Percentiles rank a stretch among this genome's conserved stretches.
Conservation (phyloP, 2,888 invertebrate genomes). For the Yponomeuta malinellus region DNA sequence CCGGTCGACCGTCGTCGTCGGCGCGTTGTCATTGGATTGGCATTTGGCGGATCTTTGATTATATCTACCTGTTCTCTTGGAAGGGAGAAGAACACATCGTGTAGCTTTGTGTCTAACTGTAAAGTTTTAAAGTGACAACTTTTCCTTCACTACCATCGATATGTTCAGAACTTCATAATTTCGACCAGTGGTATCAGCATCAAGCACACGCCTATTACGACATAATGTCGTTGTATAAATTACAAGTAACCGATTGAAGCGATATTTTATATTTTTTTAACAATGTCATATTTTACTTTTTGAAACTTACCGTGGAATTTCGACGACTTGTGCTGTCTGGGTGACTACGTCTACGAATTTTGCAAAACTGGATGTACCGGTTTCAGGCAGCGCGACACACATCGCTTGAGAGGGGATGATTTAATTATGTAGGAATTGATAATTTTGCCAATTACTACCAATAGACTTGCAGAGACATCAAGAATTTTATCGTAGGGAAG, state of each 20-base stretch:
- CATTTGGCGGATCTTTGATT: conserved; percentile 31
- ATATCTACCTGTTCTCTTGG: conserved; percentile 39
- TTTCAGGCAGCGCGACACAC: conserved; percentile 25
- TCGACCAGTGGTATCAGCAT: no score
- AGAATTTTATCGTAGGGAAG: conserved; percentile 29
- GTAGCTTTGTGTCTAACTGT: no score
- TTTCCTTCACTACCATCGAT: no score
- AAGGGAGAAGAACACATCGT: no score
- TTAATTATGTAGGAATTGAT: not conserved
- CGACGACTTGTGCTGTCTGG: conserved; percentile 36
- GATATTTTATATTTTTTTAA: no score
- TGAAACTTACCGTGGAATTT: conserved; percentile 4
- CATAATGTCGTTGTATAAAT: not conserved
- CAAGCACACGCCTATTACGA: no score
- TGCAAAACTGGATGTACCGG: conserved; percentile 53
- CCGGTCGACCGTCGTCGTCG: conserved; percentile 14
- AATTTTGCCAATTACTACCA: not conserved
- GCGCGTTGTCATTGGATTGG: conserved; percentile 42
- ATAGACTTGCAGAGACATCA: not conserved
- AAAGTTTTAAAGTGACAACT: no score
- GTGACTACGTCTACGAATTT: conserved; percentile 31
- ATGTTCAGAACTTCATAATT: no score
- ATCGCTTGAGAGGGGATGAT: conserved; percentile 6
- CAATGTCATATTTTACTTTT: not conserved
- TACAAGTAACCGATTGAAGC: not conserved